Evolutionary conservation across 2,797 vertebrate species (phyloP).

Genomic region (Platyrinchus mystaceus): DNA sequence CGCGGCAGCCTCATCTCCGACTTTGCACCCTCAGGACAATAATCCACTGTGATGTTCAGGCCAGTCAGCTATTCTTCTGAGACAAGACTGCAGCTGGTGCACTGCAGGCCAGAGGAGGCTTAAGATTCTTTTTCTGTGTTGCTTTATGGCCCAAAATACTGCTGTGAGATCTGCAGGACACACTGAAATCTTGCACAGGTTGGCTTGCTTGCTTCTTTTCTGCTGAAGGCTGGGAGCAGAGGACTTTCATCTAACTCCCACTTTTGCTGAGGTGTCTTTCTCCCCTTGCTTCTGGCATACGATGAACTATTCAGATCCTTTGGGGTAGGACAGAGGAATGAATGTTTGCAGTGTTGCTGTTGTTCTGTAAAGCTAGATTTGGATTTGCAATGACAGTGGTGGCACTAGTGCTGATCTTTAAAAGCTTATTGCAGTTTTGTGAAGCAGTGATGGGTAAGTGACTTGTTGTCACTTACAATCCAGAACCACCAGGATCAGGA

Average conservation of each 20-base stretch:
- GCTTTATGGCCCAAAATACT: not conserved
- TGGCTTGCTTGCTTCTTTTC: not conserved
- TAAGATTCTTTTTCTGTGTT: not conserved
- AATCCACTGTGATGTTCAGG: constrained; percentile 30
- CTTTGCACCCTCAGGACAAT: constrained; percentile 31
- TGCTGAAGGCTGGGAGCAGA: not conserved
- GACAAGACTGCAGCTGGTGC: not conserved
- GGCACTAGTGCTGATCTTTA: not conserved
- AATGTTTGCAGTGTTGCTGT: not conserved
- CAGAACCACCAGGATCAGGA: not conserved
- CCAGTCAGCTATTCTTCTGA: constrained; percentile 11
- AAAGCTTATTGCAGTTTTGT: not conserved
- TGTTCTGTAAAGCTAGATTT: not conserved
- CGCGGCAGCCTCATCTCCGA: constrained; percentile 10
- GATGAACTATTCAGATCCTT: not conserved
- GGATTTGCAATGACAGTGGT: not conserved
- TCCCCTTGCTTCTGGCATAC: not conserved
- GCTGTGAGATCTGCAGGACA: not conserved
- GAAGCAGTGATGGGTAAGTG: not conserved
- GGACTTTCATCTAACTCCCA: not conserved
- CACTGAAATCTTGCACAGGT: not conserved
- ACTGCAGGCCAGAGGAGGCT: not conserved
- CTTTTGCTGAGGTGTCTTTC: not conserved
- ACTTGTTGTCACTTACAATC: not conserved
- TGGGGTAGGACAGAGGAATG: not conserved